phyloP scores from a whole-genome alignment of 2,888 invertebrate genomes.

The Pterostichus niger region DNA sequence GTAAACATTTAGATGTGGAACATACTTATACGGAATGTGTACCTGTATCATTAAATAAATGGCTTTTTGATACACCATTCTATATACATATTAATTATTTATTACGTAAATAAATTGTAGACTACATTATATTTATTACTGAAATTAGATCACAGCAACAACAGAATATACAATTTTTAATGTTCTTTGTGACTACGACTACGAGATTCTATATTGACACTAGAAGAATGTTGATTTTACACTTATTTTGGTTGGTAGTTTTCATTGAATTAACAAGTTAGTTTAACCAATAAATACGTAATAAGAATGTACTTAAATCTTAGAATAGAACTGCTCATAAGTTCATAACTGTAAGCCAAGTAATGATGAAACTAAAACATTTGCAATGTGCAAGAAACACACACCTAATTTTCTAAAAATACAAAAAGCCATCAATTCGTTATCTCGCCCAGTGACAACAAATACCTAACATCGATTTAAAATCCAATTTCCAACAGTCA shows the following conservation, averaged over 20 bases:
- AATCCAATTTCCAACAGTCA: constrained; percentile 28
- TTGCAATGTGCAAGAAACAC: background rate
- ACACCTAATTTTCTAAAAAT: background rate
- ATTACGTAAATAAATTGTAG: no score
- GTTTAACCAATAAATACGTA: background rate
- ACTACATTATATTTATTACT: background rate
- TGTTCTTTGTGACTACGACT: no score
- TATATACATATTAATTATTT: no score
- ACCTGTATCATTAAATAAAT: no score
- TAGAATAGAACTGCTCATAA: constrained; percentile 3
- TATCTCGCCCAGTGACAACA: background rate
- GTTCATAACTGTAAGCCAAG: constrained; percentile 7
- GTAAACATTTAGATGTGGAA: no score
- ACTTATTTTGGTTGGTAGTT: background rate
- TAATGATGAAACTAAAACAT: background rate
- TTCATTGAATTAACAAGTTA: background rate
- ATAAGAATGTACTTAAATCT: background rate
- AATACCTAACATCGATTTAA: background rate
- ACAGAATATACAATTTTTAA: no score
- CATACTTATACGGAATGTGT: no score
- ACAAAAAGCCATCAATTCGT: background rate
- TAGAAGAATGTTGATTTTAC: background rate
- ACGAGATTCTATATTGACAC: no score
- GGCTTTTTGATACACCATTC: no score
- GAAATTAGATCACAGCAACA: no score